Evolutionary conservation across 1,140 invertebrate genomes (phyloP).

Genomic region (Trypoxylus dichotomus): DNA sequence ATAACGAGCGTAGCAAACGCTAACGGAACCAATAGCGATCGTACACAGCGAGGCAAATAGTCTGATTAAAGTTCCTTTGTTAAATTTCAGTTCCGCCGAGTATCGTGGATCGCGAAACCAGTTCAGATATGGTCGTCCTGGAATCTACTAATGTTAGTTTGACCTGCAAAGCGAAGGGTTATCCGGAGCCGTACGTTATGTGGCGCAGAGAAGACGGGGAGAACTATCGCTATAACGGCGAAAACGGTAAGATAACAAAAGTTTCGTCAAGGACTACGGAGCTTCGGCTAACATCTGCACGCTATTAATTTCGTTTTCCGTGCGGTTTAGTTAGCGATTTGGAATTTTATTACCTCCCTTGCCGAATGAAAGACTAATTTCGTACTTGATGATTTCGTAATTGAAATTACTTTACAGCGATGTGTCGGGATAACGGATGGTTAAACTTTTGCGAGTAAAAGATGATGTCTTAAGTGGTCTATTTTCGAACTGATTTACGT

Average conservation of each 20-base stretch:
- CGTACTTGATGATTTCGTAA: conserved; percentile 4
- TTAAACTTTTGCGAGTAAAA: not conserved
- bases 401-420: not conserved
- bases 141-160: conserved; percentile 87
- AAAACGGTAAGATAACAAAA: conserved; percentile 65
- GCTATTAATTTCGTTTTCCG: conserved; percentile 20
- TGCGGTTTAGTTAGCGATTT: conserved; percentile 18
- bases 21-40: not conserved
- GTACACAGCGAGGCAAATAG: not conserved
- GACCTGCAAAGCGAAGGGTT: conserved; percentile 84
- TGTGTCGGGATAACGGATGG: not conserved
- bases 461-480: not conserved
- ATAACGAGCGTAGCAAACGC: not conserved
- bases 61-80: conserved; percentile 17
- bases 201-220: conserved; percentile 88
- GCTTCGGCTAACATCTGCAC: not conserved
- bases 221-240: conserved; percentile 83
- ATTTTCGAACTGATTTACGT: no score
- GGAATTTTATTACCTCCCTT: not conserved
- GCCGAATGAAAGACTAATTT: conserved; percentile 20
- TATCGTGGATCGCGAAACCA: conserved; percentile 82
- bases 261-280: conserved; percentile 4
- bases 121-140: conserved; percentile 85
- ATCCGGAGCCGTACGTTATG: conserved; percentile 88
- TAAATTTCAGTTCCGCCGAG: conserved; percentile 71